These are phyloP conservation scores for Oopsacas minuta DNA, from an alignment of 37 sponge, comb jelly and placozoan genomes.

Conservation along the genomic window DNA sequence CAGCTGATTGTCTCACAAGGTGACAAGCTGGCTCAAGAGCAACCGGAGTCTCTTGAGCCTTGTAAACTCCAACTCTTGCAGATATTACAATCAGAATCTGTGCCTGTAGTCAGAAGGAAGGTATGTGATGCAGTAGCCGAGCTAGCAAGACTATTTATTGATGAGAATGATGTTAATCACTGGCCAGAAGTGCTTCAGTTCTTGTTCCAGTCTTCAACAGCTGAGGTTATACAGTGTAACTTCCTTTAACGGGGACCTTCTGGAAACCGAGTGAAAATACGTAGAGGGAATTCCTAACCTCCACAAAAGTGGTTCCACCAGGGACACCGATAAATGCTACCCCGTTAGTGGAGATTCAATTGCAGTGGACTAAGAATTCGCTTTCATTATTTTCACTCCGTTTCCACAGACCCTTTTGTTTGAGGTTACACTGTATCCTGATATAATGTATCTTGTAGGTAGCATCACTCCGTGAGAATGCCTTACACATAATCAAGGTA, in stretches of 20 bases:
- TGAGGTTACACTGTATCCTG: background rate
- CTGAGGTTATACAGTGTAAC: constrained; percentile 26
- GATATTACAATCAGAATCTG: constrained; percentile 38
- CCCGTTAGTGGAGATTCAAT: too few relatives aligned
- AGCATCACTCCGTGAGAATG: constrained; percentile 45
- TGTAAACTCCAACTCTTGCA: constrained; percentile 47
- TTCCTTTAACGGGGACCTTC: too few relatives aligned
- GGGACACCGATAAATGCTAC: too few relatives aligned
- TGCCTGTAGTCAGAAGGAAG: constrained; percentile 47
- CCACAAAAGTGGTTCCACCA: too few relatives aligned
- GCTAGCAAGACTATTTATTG: constrained; percentile 73
- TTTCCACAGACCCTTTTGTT: background rate
- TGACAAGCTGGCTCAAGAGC: background rate
- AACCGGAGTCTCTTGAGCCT: constrained; percentile 21
- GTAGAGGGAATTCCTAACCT: too few relatives aligned
- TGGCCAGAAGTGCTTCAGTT: constrained; percentile 89
- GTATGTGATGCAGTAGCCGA: constrained; percentile 89
- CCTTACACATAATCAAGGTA: constrained; percentile 79
- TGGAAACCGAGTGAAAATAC: too few relatives aligned
- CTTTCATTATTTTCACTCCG: too few relatives aligned
- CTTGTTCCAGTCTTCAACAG: constrained; percentile 65
- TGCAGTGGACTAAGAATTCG: too few relatives aligned
- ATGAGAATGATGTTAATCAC: constrained; percentile 57
- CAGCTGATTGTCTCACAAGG: background rate
- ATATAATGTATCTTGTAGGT: too few relatives aligned